Evolutionary conservation across 2,113 vertebrate species (phyloP).

Genomic region (Morone saxatilis): DNA sequence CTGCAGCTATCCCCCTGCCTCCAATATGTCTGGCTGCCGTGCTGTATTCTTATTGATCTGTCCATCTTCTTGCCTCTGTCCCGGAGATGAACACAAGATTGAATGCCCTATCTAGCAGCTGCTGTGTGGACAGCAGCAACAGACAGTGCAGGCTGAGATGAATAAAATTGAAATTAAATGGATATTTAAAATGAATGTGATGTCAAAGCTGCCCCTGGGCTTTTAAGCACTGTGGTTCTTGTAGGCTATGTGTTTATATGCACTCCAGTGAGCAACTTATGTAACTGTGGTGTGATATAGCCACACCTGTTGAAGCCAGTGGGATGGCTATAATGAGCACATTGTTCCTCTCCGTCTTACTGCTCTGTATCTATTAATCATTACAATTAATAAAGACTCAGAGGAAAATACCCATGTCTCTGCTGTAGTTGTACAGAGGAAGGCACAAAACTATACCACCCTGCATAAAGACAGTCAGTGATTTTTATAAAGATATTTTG

Average conservation of each 20-base stretch:
- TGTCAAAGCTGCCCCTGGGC: conserved; percentile 27
- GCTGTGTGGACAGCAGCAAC: conserved; percentile 39
- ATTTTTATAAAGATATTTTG: no score
- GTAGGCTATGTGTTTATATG: conserved; percentile 15
- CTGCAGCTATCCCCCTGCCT: conserved; percentile 40
- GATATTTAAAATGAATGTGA: conserved; percentile 64
- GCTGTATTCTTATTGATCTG: conserved; percentile 73
- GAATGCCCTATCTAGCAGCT: conserved; percentile 67
- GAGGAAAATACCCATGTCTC: no score
- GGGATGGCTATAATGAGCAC: background rate
- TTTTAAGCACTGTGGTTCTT: conserved; percentile 5
- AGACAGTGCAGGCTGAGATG: conserved; percentile 25
- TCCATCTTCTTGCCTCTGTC: conserved; percentile 55
- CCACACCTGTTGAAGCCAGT: conserved; percentile 8
- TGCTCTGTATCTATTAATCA: conserved; percentile 19
- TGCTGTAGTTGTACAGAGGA: background rate
- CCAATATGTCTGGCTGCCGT: conserved; percentile 30
- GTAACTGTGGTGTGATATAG: conserved; percentile 23
- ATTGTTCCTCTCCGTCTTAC: background rate
- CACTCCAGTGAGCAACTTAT: conserved; percentile 18
- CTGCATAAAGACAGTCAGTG: background rate
- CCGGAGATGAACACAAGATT: conserved; percentile 62
- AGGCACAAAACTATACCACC: background rate
- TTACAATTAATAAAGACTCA: conserved; percentile 7
- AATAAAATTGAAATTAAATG: conserved; percentile 67